These are phyloP conservation scores for Battus philenor DNA, from an alignment of 1,140 invertebrate species.

Conservation along the genomic window DNA sequence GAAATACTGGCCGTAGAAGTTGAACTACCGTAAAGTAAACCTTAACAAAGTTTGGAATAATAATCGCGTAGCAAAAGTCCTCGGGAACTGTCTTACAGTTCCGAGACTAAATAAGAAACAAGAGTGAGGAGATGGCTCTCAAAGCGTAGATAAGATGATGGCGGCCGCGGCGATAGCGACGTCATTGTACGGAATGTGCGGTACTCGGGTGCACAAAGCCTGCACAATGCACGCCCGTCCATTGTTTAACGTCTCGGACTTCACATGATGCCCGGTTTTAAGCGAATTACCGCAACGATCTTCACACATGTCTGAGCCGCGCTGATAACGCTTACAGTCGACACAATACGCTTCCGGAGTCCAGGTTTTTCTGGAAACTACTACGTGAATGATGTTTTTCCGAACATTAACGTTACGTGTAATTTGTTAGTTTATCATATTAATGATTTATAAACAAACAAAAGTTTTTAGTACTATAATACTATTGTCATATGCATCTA, in stretches of 20 bases:
- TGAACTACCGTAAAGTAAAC: too few species aligned
- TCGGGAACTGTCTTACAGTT: conserved; percentile 6
- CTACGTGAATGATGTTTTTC: too few species aligned
- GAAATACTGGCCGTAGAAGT: too few species aligned
- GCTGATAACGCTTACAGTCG: conserved; percentile 6
- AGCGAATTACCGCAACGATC: conserved; percentile 35
- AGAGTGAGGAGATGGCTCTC: conserved; percentile 19
- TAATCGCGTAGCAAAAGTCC: too few species aligned
- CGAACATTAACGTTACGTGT: too few species aligned
- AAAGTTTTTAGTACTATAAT: too few species aligned
- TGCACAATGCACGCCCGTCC: conserved; percentile 51
- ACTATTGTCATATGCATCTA: too few species aligned
- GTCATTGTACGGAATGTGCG: conserved; percentile 44
- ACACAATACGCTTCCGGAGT: not conserved
- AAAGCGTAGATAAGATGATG: conserved; percentile 27
- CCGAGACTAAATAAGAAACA: conserved; percentile 15
- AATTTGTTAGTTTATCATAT: too few species aligned
- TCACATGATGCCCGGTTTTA: conserved; percentile 44
- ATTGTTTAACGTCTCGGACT: conserved; percentile 63
- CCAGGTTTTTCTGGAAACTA: not conserved
- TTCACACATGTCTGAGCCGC: conserved; percentile 12
- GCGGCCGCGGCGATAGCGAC: conserved; percentile 19
- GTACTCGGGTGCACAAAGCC: conserved; percentile 56
- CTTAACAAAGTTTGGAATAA: too few species aligned
- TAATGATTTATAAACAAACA: too few species aligned